Evolutionary conservation across 1,140 invertebrate species (phyloP).

Genomic region (Macrotrachela quadricornifera): DNA sequence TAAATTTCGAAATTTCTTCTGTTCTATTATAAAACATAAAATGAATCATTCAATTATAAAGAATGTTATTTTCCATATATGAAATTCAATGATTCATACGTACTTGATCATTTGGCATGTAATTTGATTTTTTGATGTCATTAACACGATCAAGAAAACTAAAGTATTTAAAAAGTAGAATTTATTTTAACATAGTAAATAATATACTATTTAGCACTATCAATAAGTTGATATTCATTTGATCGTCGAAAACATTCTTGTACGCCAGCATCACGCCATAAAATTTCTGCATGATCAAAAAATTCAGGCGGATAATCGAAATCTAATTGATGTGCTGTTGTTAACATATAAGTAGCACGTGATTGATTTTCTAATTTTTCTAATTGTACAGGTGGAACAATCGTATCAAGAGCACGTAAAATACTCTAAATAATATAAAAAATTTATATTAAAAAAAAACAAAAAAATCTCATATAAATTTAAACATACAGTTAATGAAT

Average conservation of each 20-base stretch:
- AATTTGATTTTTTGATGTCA: slow-evolving; percentile 79
- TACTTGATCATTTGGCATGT: slow-evolving; percentile 86
- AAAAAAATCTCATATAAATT: too few relatives aligned
- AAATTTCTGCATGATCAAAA: slow-evolving; percentile 44
- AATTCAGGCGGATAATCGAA: slow-evolving; percentile 6
- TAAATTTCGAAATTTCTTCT: too few relatives aligned
- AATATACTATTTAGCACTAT: slow-evolving; percentile 98
- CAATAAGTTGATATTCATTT: slow-evolving; percentile 98
- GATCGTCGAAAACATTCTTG: slow-evolving; percentile 78
- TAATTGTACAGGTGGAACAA: too few relatives aligned
- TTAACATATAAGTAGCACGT: too few relatives aligned
- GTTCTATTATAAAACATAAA: background rate
- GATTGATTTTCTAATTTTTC: too few relatives aligned
- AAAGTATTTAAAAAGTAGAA: slow-evolving; percentile 24
- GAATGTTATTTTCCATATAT: too few relatives aligned
- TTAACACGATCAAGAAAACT: slow-evolving; percentile 77
- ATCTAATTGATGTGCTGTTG: slow-evolving; percentile 1
- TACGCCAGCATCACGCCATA: slow-evolving; percentile 89
- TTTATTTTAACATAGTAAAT: background rate
- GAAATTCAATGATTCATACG: slow-evolving; percentile 8
- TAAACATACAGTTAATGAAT: slow-evolving; percentile 2
- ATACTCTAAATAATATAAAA: too few relatives aligned
- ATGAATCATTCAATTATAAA: too few relatives aligned
- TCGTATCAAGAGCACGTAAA: too few relatives aligned
- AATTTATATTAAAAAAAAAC: too few relatives aligned